Evolutionary conservation across 2,888 invertebrate genomes (phyloP).

Genomic region (Napeogenes inachia): DNA sequence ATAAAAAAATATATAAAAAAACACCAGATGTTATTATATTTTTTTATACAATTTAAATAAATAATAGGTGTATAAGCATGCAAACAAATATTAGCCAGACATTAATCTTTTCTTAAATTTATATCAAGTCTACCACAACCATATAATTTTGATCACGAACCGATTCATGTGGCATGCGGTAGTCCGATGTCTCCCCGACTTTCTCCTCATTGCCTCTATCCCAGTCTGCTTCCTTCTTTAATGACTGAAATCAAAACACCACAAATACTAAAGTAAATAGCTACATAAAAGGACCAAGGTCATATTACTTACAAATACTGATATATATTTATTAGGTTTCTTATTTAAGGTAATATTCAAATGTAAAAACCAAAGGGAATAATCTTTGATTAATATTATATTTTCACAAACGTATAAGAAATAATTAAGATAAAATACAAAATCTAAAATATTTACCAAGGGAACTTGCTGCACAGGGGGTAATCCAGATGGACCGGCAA

Average conservation of each 20-base stretch:
- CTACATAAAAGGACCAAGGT: no score
- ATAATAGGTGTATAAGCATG: not conserved
- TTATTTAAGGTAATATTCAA: no score
- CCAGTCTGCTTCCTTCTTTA: constrained; percentile 94
- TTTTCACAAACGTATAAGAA: constrained; percentile 2
- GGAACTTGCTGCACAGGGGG: constrained; percentile 93
- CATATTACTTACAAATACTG: no score
- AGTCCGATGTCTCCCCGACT: constrained; percentile 86
- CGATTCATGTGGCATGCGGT: constrained; percentile 89
- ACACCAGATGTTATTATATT: not conserved
- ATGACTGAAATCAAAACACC: constrained; percentile 79
- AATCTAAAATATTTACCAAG: constrained; percentile 77
- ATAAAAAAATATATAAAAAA: not conserved
- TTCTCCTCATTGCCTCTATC: constrained; percentile 87
- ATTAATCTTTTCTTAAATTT: constrained; percentile 12
- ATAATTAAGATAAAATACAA: not conserved
- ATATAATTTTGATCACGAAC: constrained; percentile 75
- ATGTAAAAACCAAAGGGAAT: no score
- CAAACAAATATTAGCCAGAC: constrained; percentile 2
- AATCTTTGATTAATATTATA: not conserved
- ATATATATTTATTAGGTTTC: no score
- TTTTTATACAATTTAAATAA: not conserved
- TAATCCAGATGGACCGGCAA: constrained; percentile 89
- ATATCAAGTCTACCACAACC: constrained; percentile 34
- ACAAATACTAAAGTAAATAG: no score